These are phyloP conservation scores for Diaperis boleti DNA, from an alignment of 2,888 invertebrate species.

Conservation along the genomic window DNA sequence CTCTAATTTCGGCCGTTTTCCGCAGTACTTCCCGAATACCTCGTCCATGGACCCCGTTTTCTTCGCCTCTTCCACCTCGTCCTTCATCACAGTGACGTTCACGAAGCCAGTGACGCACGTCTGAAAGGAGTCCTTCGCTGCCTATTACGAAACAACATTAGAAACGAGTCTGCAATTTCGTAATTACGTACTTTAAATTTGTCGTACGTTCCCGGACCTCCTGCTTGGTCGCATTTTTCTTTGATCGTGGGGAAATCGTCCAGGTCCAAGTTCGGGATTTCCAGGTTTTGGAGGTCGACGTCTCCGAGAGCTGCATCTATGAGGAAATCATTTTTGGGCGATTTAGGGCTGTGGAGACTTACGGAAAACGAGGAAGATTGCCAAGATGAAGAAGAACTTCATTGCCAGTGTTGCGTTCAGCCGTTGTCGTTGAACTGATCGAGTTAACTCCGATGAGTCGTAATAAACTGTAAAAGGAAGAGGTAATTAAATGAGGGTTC, in stretches of 20 bases:
- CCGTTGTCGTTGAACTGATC: conserved; percentile 7
- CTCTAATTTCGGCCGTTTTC: conserved; percentile 72
- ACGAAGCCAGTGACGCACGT: conserved; percentile 73
- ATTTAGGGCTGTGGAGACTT: conserved; percentile 7
- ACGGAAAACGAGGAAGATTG: conserved; percentile 14
- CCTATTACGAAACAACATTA: conserved; percentile 61
- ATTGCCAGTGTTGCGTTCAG: not conserved
- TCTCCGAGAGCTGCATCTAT: conserved; percentile 47
- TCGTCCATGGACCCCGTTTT: conserved; percentile 70
- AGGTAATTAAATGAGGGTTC: too few species aligned
- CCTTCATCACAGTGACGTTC: conserved; percentile 70
- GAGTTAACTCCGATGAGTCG: conserved; percentile 14
- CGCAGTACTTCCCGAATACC: conserved; percentile 74
- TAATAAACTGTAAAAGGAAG: conserved; percentile 11
- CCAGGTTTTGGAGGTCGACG: conserved; percentile 49
- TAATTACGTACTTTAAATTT: conserved; percentile 9
- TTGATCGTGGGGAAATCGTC: conserved; percentile 63
- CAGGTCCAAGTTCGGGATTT: conserved; percentile 58
- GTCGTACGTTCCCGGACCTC: conserved; percentile 57
- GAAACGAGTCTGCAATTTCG: not conserved
- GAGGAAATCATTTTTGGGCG: not conserved
- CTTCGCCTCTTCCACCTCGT: conserved; percentile 78
- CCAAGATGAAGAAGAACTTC: not conserved
- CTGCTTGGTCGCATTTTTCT: conserved; percentile 66
- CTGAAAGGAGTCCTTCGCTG: conserved; percentile 65